Percentiles rank a stretch among this genome's conserved stretches.
These are phyloP conservation scores for Prionace glauca DNA, from an alignment of 2,797 vertebrate genomes.

Conservation along the genomic window DNA sequence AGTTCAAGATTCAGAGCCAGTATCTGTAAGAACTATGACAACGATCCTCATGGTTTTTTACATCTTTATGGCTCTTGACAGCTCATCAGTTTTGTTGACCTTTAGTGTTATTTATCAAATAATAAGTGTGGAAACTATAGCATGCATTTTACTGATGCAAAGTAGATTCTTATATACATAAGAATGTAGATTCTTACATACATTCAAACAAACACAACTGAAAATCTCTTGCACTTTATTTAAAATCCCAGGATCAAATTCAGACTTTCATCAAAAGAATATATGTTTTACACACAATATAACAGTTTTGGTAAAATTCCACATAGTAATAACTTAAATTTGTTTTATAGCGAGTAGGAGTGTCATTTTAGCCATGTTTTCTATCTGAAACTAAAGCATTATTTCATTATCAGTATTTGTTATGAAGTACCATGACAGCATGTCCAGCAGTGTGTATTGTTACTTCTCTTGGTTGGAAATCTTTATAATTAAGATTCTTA, in stretches of 20 bases:
- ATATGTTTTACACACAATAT: constrained; percentile 19
- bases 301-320: not conserved
- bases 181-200: not conserved
- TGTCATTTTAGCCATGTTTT: not conserved
- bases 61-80: not conserved
- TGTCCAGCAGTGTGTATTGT: not conserved
- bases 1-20: not conserved
- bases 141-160: not conserved
- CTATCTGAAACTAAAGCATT: not conserved
- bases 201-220: not conserved
- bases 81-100: not conserved
- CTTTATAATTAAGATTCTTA: not conserved
- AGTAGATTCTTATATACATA: not conserved
- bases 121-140: not conserved
- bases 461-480: not conserved
- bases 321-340: not conserved
- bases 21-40: not conserved
- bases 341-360: too few relatives aligned
- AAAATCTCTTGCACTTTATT: constrained; percentile 4
- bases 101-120: not conserved
- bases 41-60: not conserved
- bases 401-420: not conserved
- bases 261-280: not conserved
- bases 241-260: not conserved
- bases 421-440: not conserved